phyloP scores from a whole-genome alignment of 2,113 vertebrate species.

The Harpagus bidentatus region DNA sequence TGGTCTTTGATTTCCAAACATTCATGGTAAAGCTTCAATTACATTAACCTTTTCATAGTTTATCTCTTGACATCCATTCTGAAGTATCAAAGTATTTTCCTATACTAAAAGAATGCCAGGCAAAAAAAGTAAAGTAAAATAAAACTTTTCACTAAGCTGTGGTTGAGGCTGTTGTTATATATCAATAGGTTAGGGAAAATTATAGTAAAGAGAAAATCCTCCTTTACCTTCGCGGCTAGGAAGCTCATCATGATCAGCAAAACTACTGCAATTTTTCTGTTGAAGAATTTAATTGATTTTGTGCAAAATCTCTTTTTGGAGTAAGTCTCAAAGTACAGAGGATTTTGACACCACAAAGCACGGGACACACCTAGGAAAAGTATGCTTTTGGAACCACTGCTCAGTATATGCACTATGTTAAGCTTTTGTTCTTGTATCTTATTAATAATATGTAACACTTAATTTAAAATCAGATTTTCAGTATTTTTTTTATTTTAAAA shows the following conservation, averaged over 20 bases:
- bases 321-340: not conserved
- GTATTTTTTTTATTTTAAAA: not conserved
- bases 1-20: not conserved
- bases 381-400: not conserved
- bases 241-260: not conserved
- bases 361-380: rapidly evolving
- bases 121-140: not conserved
- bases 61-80: not conserved
- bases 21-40: not conserved
- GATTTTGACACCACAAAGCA: not conserved
- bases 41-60: not conserved
- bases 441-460: not conserved
- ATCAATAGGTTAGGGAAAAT: not conserved
- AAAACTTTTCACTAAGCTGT: not conserved
- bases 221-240: not conserved
- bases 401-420: not conserved
- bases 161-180: not conserved
- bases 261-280: not conserved
- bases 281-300: not conserved
- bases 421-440: not conserved
- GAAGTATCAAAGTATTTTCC: not conserved
- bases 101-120: not conserved
- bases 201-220: not conserved
- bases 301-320: not conserved
- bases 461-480: not conserved